phyloP scores from a whole-genome alignment of 1,140 invertebrate genomes.

The Chrysomallon squamiferum region DNA sequence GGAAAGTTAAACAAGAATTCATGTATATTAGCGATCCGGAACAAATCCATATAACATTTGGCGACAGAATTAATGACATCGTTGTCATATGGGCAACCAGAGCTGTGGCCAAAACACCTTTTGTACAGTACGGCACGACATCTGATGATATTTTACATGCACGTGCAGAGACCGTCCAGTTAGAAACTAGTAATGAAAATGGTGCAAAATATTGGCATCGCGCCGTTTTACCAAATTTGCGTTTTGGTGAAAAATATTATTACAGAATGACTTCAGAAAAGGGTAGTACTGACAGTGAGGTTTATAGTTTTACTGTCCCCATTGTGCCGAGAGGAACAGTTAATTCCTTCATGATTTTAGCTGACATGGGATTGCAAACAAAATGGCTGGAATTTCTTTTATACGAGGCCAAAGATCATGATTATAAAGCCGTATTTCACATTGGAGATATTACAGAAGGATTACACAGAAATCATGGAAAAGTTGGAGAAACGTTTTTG shows the following conservation, averaged over 20 bases:
- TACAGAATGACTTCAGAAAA: slow-evolving; percentile 35
- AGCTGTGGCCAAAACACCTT: slow-evolving; percentile 18
- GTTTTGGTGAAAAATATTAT: slow-evolving; percentile 35
- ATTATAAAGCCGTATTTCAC: slow-evolving; percentile 87
- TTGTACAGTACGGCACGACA: slow-evolving; percentile 35
- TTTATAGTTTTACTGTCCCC: slow-evolving; percentile 39
- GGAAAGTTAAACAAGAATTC: slow-evolving; percentile 2
- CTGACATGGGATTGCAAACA: slow-evolving; percentile 90
- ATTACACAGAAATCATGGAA: slow-evolving; percentile 49
- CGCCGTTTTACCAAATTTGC: slow-evolving; percentile 30
- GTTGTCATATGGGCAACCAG: slow-evolving; percentile 47
- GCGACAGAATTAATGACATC: slow-evolving; percentile 40
- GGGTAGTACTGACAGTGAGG: slow-evolving; percentile 27
- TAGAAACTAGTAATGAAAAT: slow-evolving; percentile 26
- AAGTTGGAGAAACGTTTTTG: slow-evolving; percentile 58
- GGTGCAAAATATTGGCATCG: slow-evolving; percentile 41
- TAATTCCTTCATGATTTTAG: slow-evolving; percentile 77
- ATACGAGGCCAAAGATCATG: slow-evolving; percentile 77
- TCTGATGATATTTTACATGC: slow-evolving; percentile 14
- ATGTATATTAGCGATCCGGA: slow-evolving; percentile 16
- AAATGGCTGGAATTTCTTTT: slow-evolving; percentile 77
- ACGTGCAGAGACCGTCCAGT: slow-evolving; percentile 26
- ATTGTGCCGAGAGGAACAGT: slow-evolving; percentile 8
- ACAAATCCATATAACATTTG: slow-evolving; percentile 49
- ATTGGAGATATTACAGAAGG: slow-evolving; percentile 70